Conservation (phyloP, 1,140 invertebrate genomes). For the Drusus annulatus region DNA sequence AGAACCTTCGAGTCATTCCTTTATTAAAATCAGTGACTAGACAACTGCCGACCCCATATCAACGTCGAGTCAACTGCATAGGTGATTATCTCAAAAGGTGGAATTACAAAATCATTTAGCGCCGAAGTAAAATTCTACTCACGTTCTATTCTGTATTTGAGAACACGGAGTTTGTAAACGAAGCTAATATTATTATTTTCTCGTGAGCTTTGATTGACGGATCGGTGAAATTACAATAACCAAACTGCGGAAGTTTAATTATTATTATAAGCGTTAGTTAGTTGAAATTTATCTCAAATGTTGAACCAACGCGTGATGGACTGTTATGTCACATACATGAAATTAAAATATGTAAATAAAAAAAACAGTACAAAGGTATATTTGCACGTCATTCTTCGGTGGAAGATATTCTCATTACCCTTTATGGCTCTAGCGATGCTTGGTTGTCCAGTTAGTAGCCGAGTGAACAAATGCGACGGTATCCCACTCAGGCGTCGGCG, state of each 20-base stretch:
- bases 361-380: no score
- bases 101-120: background rate
- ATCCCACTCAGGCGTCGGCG: no score
- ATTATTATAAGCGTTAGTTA: no score
- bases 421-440: no score
- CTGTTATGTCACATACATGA: no score
- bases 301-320: no score
- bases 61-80: background rate
- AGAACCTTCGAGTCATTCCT: constrained; percentile 30
- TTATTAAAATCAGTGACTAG: constrained; percentile 43
- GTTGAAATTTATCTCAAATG: no score
- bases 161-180: background rate
- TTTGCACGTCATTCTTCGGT: no score
- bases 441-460: no score
- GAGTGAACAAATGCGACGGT: no score
- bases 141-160: background rate
- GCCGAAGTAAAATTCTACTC: background rate
- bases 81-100: constrained; percentile 6
- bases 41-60: constrained; percentile 11
- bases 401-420: no score
- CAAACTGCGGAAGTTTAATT: background rate
- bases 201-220: background rate
- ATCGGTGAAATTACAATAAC: background rate
- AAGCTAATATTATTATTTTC: background rate
- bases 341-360: no score